phyloP scores from a whole-genome alignment of 2,797 vertebrate species.

The Selene dorsalis region DNA sequence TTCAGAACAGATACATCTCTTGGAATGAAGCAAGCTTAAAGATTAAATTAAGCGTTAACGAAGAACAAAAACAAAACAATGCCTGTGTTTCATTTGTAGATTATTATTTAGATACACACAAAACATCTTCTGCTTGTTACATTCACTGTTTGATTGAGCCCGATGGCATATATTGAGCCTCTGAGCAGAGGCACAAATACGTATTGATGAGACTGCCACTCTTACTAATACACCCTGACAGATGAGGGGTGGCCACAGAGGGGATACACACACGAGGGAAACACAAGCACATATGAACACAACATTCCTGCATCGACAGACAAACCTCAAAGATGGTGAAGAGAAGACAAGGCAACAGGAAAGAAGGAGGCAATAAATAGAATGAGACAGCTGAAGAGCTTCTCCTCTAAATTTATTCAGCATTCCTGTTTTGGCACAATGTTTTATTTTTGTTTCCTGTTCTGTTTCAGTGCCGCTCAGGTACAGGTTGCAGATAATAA shows the following conservation, averaged over 20 bases:
- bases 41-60: neutral
- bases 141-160: conserved; percentile 54
- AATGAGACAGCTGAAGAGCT: conserved; percentile 3
- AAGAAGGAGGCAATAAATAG: conserved; percentile 11
- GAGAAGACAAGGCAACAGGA: neutral
- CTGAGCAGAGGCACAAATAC: conserved; percentile 63
- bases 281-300: conserved; percentile 12
- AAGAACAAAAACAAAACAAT: conserved; percentile 16
- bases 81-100: conserved; percentile 1
- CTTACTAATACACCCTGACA: conserved; percentile 77
- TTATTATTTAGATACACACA: conserved; percentile 46
- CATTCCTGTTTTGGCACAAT: conserved; percentile 2
- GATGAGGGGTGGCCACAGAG: conserved; percentile 59
- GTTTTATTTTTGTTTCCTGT: neutral
- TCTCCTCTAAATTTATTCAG: conserved; percentile 6
- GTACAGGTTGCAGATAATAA: neutral
- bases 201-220: conserved; percentile 80
- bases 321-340: conserved; percentile 24
- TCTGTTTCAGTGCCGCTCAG: neutral
- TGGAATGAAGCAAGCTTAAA: neutral
- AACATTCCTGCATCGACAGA: conserved; percentile 42
- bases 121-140: conserved; percentile 41
- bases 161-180: conserved; percentile 58
- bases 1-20: conserved; percentile 1
- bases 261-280: conserved; percentile 43